phyloP scores from a whole-genome alignment of 2,797 vertebrate genomes.

The Geotrypetes seraphini region DNA sequence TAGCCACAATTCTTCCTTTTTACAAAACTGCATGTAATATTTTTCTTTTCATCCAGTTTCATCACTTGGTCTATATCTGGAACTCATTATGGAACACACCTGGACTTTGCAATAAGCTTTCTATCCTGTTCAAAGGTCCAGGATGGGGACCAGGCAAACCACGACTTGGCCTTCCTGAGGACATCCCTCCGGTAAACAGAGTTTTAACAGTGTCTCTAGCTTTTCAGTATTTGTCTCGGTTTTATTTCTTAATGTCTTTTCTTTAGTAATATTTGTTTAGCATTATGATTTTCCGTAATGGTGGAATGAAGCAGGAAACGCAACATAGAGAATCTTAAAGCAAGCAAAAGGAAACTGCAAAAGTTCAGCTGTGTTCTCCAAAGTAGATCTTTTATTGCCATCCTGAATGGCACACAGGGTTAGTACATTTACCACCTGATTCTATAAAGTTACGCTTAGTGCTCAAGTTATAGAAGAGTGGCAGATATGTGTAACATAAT shows the following conservation, averaged over 20 bases:
- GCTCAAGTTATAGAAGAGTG: too few species aligned
- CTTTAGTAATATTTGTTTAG: constrained; percentile 18
- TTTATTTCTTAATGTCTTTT: constrained; percentile 11
- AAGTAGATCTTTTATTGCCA: constrained; percentile 2
- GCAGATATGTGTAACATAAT: too few species aligned
- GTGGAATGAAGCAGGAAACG: constrained; percentile 26
- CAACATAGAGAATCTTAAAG: constrained; percentile 17
- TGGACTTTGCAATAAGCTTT: constrained; percentile 68
- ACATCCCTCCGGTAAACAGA: constrained; percentile 71
- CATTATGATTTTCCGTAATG: constrained; percentile 21
- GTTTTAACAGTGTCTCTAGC: constrained; percentile 12
- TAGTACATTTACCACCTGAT: too few species aligned
- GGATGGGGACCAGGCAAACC: constrained; percentile 82
- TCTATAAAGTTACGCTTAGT: too few species aligned
- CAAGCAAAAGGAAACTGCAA: constrained; percentile 16
- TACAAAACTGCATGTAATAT: neutral
- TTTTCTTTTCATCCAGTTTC: constrained; percentile 52
- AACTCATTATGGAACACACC: constrained; percentile 55
- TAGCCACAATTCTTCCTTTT: too few species aligned
- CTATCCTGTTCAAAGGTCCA: constrained; percentile 79
- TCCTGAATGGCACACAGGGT: fast-evolving
- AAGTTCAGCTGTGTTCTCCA: constrained; percentile 2
- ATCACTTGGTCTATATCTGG: constrained; percentile 72
- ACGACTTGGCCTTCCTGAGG: constrained; percentile 68
- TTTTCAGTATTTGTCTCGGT: too few species aligned